Evolutionary conservation across 2,113 vertebrate species (phyloP).

Genomic region (Progne subis): DNA sequence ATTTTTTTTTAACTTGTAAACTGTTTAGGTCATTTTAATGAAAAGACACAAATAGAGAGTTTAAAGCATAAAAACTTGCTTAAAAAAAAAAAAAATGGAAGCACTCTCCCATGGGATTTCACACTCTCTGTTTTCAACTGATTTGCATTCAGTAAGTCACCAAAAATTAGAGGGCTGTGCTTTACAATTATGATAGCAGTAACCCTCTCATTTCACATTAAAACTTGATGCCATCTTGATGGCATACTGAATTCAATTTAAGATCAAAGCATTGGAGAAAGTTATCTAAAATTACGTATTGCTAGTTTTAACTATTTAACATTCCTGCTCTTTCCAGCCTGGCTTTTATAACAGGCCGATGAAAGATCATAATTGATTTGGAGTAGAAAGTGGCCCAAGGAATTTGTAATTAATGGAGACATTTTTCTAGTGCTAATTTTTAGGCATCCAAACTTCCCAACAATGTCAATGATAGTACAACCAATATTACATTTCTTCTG

Average conservation of each 20-base stretch:
- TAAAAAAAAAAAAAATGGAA: not conserved
- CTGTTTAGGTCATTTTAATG: not conserved
- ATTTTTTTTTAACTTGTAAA: not conserved
- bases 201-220: constrained; percentile 16
- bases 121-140: not conserved
- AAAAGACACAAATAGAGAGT: not conserved
- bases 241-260: constrained; percentile 43
- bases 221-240: constrained; percentile 44
- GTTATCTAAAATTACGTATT: constrained; percentile 41
- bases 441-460: not conserved
- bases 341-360: not conserved
- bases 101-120: not conserved
- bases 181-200: not conserved
- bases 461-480: not conserved
- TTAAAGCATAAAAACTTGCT: not conserved
- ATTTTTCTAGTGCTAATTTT: not conserved
- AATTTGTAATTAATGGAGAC: not conserved
- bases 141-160: not conserved
- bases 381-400: not conserved
- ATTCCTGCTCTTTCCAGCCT: not conserved
- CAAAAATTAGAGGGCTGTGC: not conserved
- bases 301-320: constrained; percentile 7
- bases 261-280: constrained; percentile 40
- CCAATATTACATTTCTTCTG: not conserved
- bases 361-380: constrained; percentile 26